Evolutionary conservation across 2,888 invertebrate genomes (phyloP).

Genomic region (Thecophora atra): DNA sequence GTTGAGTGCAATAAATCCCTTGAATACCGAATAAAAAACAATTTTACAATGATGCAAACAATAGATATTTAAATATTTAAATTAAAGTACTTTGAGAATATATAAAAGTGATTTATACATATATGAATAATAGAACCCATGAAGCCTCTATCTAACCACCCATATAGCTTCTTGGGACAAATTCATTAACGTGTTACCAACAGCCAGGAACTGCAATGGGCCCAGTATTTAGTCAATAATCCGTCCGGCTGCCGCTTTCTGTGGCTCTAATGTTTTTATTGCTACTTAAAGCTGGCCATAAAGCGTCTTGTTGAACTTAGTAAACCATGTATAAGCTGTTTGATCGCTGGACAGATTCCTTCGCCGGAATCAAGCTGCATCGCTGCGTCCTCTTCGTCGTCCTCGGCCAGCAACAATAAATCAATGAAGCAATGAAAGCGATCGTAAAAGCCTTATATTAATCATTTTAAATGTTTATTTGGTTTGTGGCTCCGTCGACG

Average conservation of each 20-base stretch:
- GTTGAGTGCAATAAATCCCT: slow-evolving; percentile 20
- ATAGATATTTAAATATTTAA: no score
- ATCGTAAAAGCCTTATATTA: slow-evolving; percentile 66
- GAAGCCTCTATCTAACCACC: slow-evolving; percentile 37
- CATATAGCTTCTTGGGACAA: slow-evolving; percentile 41
- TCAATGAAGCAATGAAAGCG: slow-evolving; percentile 62
- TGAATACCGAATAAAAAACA: not conserved
- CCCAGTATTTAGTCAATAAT: slow-evolving; percentile 15
- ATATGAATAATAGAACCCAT: no score
- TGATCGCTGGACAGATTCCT: not conserved
- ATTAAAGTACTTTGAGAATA: no score
- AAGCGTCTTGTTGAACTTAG: slow-evolving; percentile 38
- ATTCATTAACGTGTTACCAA: slow-evolving; percentile 43
- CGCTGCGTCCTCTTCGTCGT: not conserved
- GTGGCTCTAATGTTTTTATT: slow-evolving; percentile 51
- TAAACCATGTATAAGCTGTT: not conserved
- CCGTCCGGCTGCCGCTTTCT: slow-evolving; percentile 2
- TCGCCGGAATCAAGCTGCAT: not conserved
- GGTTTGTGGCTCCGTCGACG: slow-evolving; percentile 55
- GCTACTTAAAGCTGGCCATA: slow-evolving; percentile 50
- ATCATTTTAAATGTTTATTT: slow-evolving; percentile 64
- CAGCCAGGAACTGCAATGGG: not conserved
- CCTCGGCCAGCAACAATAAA: slow-evolving; percentile 53
- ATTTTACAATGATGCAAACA: no score
- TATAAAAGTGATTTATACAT: no score